Evolutionary conservation across 2,888 invertebrate genomes (phyloP).

Genomic region (Cordylochernes scorpioides): DNA sequence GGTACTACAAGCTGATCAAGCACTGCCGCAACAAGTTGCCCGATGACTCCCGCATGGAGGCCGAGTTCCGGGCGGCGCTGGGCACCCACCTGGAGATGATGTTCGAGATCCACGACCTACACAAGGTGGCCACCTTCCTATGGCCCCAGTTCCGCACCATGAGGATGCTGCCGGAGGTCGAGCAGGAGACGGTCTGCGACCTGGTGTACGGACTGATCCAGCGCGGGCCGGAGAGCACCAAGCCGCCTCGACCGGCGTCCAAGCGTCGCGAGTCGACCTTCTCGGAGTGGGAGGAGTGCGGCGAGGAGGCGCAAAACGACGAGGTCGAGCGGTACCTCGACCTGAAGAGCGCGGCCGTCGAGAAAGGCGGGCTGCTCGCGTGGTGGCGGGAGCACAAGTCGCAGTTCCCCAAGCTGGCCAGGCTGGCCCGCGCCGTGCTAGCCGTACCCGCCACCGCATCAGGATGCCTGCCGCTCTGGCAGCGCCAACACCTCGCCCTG

Average conservation of each 20-base stretch:
- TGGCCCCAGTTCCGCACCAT: slow-evolving; percentile 10
- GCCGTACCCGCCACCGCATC: slow-evolving; percentile 9
- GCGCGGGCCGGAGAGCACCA: background rate
- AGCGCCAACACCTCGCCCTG: too few relatives aligned
- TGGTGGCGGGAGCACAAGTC: slow-evolving; percentile 8
- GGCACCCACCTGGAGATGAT: slow-evolving; percentile 2
- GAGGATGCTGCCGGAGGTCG: slow-evolving; percentile 7
- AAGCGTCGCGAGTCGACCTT: background rate
- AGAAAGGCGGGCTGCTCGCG: too few relatives aligned
- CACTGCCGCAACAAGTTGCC: background rate
- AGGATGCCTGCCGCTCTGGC: too few relatives aligned
- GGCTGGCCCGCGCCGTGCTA: slow-evolving; percentile 7
- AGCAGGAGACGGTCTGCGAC: slow-evolving; percentile 6
- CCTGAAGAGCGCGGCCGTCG: too few relatives aligned
- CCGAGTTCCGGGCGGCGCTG: background rate
- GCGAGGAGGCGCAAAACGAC: background rate
- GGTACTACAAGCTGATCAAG: slow-evolving; percentile 8
- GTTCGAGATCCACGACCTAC: slow-evolving; percentile 6
- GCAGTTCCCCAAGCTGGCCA: slow-evolving; percentile 8
- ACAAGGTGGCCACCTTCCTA: slow-evolving; percentile 9
- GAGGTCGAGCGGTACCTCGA: too few relatives aligned
- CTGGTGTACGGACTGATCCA: slow-evolving; percentile 6
- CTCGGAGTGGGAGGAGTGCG: slow-evolving; percentile 1
- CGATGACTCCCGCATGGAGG: slow-evolving; percentile 1
- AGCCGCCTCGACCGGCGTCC: background rate